These are phyloP conservation scores for Scomber japonicus DNA, from an alignment of 2,113 vertebrate species.

Conservation along the genomic window DNA sequence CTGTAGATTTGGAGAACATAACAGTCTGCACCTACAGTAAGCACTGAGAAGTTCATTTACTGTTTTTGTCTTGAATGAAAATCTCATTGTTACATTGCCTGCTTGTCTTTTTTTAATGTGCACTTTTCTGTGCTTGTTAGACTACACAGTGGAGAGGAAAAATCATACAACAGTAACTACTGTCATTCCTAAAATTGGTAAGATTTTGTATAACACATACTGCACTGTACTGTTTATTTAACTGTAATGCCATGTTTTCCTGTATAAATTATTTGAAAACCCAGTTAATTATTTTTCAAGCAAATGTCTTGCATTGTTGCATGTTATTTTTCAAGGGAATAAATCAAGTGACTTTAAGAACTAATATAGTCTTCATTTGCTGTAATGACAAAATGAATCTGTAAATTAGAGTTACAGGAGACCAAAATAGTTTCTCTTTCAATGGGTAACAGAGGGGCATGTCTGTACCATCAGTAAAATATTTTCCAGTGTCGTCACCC, in stretches of 20 bases:
- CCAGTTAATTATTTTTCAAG: too few species aligned
- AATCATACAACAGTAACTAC: slow-evolving; percentile 80
- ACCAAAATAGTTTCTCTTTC: too few species aligned
- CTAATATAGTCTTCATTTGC: too few species aligned
- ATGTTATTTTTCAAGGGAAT: too few species aligned
- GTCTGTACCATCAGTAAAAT: too few species aligned
- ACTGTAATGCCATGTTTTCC: background rate
- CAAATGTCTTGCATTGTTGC: too few species aligned
- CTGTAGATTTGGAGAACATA: slow-evolving; percentile 78
- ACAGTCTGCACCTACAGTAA: slow-evolving; percentile 89
- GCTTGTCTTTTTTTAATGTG: background rate
- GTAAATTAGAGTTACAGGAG: too few species aligned
- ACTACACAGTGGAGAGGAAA: slow-evolving; percentile 75
- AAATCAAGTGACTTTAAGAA: too few species aligned
- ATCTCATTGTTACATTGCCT: background rate
- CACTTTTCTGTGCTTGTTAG: slow-evolving; percentile 43
- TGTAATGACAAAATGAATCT: too few species aligned
- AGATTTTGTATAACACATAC: slow-evolving; percentile 32
- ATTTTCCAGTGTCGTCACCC: too few species aligned
- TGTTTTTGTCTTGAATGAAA: background rate
- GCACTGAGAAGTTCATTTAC: slow-evolving; percentile 3
- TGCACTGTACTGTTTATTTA: background rate
- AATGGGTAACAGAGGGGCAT: too few species aligned
- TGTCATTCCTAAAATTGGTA: slow-evolving; percentile 84
- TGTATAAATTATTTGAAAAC: background rate